These are phyloP conservation scores for Percopsis transmontana DNA, from an alignment of 2,113 vertebrate species.

Conservation along the genomic window DNA sequence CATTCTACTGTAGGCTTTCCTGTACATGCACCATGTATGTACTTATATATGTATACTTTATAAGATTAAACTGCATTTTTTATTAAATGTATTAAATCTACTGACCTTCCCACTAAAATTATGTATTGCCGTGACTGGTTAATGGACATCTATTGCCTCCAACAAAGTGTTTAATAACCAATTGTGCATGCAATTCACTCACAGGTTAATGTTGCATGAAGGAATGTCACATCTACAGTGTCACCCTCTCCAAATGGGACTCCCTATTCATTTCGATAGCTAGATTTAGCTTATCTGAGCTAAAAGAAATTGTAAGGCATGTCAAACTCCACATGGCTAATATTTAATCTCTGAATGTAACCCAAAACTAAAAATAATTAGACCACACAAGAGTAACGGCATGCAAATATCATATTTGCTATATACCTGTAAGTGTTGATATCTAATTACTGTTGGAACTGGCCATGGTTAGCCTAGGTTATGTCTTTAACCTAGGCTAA, in stretches of 20 bases:
- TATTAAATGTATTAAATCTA: constrained; percentile 10
- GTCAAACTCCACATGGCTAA: constrained; percentile 6
- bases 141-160: constrained; percentile 75
- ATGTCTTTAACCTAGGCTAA: neutral
- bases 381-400: neutral
- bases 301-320: constrained; percentile 1
- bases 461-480: neutral
- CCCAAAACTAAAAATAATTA: neutral
- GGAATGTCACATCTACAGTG: constrained; percentile 83
- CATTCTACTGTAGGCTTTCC: too few species aligned
- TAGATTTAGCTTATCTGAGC: neutral
- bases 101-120: constrained; percentile 68
- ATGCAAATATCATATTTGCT: neutral
- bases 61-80: too few species aligned
- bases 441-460: neutral
- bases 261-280: constrained; percentile 37
- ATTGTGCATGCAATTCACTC: constrained; percentile 81
- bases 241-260: constrained; percentile 74
- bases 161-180: constrained; percentile 82
- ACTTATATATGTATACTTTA: too few species aligned
- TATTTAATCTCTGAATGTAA: constrained; percentile 9
- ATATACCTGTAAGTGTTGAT: neutral
- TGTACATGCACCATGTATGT: too few species aligned
- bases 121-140: constrained; percentile 70
- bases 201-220: constrained; percentile 83